Evolutionary conservation across 2,113 vertebrate genomes (phyloP), one percentile per base, ranked within the genome.

Genomic region (Podiceps cristatus): DNA sequence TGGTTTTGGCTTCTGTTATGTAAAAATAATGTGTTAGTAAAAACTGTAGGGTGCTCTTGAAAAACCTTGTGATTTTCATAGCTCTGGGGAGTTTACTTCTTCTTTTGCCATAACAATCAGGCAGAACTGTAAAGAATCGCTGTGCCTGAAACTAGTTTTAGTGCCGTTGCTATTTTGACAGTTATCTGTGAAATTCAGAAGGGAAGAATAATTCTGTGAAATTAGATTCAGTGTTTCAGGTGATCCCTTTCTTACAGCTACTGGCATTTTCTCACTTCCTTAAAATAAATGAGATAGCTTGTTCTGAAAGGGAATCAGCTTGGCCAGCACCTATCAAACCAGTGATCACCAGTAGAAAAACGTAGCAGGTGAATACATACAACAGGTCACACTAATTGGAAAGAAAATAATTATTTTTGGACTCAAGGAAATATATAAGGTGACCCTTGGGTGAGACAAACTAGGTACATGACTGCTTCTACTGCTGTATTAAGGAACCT

Each of bases 231-330:
- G 12, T 62, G 29, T 94, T 93, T 94, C 84, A 86, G 40, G 60
- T 91, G 87, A 84, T 56, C 33, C 14, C 40, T 85, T 91, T 89
- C 44, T 91, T 89, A 84, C 9, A 67, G n/a, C 1, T 11, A 33
- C 45, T 93, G 77, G 12, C 49, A 88, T 91, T 94, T 93, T 91
- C 62, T 91, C 53, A 47, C 44, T 81, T 88, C 22, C 58, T 91
- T 60, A 90, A 82, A 68, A 72, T 56, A 85, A 93, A 72, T 31
- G 56, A 55, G 40, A 11, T 56, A 47, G 40, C 24, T 44, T 13
- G 40, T 74, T 68, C 40, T 79, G 52, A 63, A 92, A 72, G 58
- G 78, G 62, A 79, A 50, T 60, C 63, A 58, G 50, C 42, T 83
- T 69, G 40, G 50, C 47, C 42, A 89, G 44, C 15, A 24, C 6